These are phyloP conservation scores for Pocillopora verrucosa DNA, from an alignment of 64 coral and sea anemone genomes.

Conservation along the genomic window DNA sequence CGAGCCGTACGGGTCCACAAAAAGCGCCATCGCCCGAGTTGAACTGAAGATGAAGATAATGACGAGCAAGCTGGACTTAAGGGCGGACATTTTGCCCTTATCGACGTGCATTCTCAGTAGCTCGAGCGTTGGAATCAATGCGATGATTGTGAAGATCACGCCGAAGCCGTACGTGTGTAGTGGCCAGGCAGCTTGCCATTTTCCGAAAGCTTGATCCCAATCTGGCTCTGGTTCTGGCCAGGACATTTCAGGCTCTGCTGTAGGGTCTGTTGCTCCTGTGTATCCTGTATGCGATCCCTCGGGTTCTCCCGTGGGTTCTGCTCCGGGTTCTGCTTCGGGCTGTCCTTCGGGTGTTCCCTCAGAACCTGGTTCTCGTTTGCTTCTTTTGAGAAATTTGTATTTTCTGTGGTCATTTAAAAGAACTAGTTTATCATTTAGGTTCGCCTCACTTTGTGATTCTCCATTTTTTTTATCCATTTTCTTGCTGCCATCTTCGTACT, in stretches of 20 bases:
- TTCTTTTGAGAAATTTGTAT: not conserved
- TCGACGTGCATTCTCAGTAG: constrained; percentile 48
- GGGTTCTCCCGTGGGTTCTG: constrained; percentile 10
- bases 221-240: constrained; percentile 87
- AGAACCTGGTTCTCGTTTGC: constrained; percentile 29
- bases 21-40: constrained; percentile 60
- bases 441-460: not conserved
- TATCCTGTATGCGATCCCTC: constrained; percentile 25
- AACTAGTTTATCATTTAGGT: not conserved
- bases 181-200: constrained; percentile 81
- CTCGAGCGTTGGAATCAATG: constrained; percentile 50
- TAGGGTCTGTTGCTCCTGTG: constrained; percentile 35
- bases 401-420: not conserved
- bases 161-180: constrained; percentile 75
- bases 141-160: constrained; percentile 43
- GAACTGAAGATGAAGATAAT: constrained; percentile 66
- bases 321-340: constrained; percentile 33
- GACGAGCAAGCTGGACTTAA: constrained; percentile 63
- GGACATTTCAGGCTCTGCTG: constrained; percentile 40
- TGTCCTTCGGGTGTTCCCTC: constrained; percentile 18
- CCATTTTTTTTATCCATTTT: not conserved
- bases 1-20: constrained; percentile 72
- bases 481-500: not conserved
- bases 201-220: constrained; percentile 47
- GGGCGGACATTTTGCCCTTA: constrained; percentile 43